These are phyloP conservation scores for Siderastrea siderea DNA, from an alignment of 92 coral and sea anemone species.

Conservation along the genomic window DNA sequence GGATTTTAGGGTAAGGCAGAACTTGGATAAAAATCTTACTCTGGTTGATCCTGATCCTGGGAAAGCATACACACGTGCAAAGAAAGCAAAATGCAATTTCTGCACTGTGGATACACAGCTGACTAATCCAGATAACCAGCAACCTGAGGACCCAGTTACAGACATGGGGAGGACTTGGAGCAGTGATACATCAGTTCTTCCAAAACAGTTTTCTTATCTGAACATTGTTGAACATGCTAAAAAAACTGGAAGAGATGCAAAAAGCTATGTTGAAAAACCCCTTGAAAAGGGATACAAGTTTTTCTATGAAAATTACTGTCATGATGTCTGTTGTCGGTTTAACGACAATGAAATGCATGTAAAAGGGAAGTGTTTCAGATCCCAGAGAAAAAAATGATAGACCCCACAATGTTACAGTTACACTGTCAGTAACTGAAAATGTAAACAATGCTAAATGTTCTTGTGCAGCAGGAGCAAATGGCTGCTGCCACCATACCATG, in stretches of 20 bases:
- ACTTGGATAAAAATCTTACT: slow-evolving; percentile 32
- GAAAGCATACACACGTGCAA: slow-evolving; percentile 61
- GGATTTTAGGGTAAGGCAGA: slow-evolving; percentile 38
- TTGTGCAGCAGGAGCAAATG: slow-evolving; percentile 72
- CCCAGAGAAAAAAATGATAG: slow-evolving; percentile 70
- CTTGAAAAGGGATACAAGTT: slow-evolving; percentile 75
- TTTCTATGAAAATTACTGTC: slow-evolving; percentile 69
- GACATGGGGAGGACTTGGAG: slow-evolving; percentile 63
- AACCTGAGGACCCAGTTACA: slow-evolving; percentile 18
- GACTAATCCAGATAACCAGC: slow-evolving; percentile 27
- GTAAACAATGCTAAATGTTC: slow-evolving; percentile 59
- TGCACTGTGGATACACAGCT: slow-evolving; percentile 30
- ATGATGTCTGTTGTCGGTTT: slow-evolving; percentile 49
- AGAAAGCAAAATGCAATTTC: slow-evolving; percentile 54
- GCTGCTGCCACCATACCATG: slow-evolving; percentile 72
- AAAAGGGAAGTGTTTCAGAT: slow-evolving; percentile 68
- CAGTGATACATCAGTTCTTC: slow-evolving; percentile 54
- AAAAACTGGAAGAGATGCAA: slow-evolving; percentile 46
- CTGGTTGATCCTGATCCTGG: slow-evolving; percentile 72
- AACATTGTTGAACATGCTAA: slow-evolving; percentile 66
- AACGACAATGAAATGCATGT: slow-evolving; percentile 37
- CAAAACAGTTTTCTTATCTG: slow-evolving; percentile 65
- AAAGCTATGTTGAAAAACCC: slow-evolving; percentile 73
- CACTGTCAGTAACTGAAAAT: slow-evolving; percentile 48
- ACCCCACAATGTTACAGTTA: slow-evolving; percentile 59